Percentiles rank a stretch among this genome's conserved stretches.
These are phyloP conservation scores for Benthosema pterotum DNA, from an alignment of 2,797 vertebrate species.

Conservation along the genomic window DNA sequence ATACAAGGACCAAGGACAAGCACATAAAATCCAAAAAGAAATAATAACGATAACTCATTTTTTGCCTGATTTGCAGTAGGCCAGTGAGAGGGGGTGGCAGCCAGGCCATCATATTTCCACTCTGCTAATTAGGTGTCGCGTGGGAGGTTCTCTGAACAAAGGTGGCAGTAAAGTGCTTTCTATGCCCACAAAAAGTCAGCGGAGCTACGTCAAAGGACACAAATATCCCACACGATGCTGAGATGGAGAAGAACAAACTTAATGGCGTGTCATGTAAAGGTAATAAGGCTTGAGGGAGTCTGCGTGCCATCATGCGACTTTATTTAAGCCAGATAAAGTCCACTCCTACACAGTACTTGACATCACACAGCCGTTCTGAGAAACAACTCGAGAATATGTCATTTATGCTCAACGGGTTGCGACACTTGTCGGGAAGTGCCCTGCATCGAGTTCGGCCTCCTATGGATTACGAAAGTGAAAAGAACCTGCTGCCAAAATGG, in stretches of 20 bases:
- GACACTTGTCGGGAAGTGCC: too few relatives aligned
- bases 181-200: conserved; percentile 25
- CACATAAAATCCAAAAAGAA: conserved; percentile 55
- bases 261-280: conserved; percentile 45
- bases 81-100: conserved; percentile 36
- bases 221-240: conserved; percentile 51
- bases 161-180: conserved; percentile 41
- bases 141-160: conserved; percentile 28
- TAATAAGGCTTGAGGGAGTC: conserved; percentile 50
- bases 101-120: conserved; percentile 37
- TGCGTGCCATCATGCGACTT: conserved; percentile 42
- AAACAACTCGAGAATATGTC: too few relatives aligned
- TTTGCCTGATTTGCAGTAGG: conserved; percentile 32
- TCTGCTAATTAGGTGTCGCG: conserved; percentile 43
- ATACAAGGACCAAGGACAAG: conserved; percentile 69
- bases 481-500: neutral
- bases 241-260: conserved; percentile 46
- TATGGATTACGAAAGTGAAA: too few relatives aligned
- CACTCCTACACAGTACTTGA: neutral
- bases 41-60: too few relatives aligned
- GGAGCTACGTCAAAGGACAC: conserved; percentile 53
- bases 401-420: too few relatives aligned
- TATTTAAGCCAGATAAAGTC: conserved; percentile 35
- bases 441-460: too few relatives aligned
- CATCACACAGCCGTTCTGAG: too few relatives aligned